These are phyloP conservation scores for Papilio glaucus DNA, from an alignment of 1,140 invertebrate species.

Conservation along the genomic window DNA sequence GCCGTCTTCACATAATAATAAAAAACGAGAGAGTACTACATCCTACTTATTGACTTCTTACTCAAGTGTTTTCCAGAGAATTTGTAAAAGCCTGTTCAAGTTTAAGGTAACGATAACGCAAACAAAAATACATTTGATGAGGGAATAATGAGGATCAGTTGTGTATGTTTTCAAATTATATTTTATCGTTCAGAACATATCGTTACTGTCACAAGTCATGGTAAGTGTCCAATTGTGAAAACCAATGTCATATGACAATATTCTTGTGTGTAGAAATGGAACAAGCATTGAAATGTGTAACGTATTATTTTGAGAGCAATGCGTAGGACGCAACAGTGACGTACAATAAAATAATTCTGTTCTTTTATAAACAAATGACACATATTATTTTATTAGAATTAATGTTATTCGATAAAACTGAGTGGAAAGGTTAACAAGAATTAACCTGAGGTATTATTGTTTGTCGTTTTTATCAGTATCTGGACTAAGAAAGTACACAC, in stretches of 20 bases:
- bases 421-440: neutral
- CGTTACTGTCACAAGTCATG: no score
- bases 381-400: neutral
- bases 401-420: constrained; percentile 1
- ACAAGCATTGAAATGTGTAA: constrained; percentile 26
- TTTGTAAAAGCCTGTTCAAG: no score
- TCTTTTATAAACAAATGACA: neutral
- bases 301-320: constrained; percentile 42
- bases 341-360: constrained; percentile 54
- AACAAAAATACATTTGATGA: no score
- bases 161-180: no score
- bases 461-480: constrained; percentile 1
- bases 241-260: constrained; percentile 11
- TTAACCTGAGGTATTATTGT: neutral
- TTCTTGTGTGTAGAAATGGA: neutral
- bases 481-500: neutral
- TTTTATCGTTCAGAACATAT: no score
- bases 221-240: constrained; percentile 24
- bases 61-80: no score
- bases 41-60: no score
- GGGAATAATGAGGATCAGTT: no score
- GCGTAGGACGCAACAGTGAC: constrained; percentile 58
- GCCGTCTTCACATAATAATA: constrained; percentile 13
- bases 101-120: no score
- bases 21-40: constrained; percentile 1